Conservation (phyloP, 2,797 vertebrate species). For the Crocidura indochinensis region DNA sequence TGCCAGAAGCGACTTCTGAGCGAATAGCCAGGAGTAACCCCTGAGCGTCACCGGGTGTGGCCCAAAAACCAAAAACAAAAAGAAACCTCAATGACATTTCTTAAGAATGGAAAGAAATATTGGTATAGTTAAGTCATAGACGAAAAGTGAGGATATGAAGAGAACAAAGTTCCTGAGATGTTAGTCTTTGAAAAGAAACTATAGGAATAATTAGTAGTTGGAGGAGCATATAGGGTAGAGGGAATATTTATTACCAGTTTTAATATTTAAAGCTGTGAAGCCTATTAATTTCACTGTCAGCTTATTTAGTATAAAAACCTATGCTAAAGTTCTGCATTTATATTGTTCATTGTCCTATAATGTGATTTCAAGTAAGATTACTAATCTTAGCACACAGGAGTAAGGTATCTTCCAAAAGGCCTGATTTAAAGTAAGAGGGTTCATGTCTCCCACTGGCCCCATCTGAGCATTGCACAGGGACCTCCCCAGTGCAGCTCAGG, state of each 20-base stretch:
- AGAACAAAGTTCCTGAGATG: conserved; percentile 1
- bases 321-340: conserved; percentile 37
- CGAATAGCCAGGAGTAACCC: too few relatives aligned
- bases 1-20: too few relatives aligned
- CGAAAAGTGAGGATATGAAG: not conserved
- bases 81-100: conserved; percentile 26
- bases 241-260: not conserved
- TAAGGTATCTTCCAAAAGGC: not conserved
- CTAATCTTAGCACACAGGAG: conserved; percentile 19
- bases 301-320: conserved; percentile 36
- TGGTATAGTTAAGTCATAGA: conserved; percentile 15
- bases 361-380: conserved; percentile 41
- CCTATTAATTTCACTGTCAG: conserved; percentile 37
- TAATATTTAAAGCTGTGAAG: conserved; percentile 36
- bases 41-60: too few relatives aligned
- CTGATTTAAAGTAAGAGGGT: not conserved
- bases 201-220: not conserved
- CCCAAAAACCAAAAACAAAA: too few relatives aligned
- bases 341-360: not conserved
- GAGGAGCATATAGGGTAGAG: not conserved
- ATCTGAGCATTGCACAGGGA: conserved; percentile 41
- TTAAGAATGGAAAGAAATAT: not conserved
- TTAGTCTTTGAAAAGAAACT: not conserved
- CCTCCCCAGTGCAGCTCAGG: not conserved
- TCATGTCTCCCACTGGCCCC: not conserved